phyloP scores from a whole-genome alignment of 2,797 vertebrate genomes.

The Dromococcyx pavoninus region DNA sequence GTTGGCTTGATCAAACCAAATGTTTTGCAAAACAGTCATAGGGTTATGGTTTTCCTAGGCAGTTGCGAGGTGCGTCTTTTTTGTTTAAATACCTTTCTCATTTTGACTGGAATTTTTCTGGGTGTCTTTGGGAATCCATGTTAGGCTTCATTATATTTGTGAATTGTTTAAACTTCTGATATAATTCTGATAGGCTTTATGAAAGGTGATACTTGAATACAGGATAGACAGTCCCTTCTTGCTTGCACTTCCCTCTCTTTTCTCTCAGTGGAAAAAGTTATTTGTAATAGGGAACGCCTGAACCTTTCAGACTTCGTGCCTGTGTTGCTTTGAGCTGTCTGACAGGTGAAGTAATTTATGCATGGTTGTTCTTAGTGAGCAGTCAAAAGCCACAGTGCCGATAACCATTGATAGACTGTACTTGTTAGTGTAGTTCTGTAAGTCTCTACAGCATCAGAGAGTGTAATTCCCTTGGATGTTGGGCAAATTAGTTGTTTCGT shows the following conservation, averaged over 20 bases:
- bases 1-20: not conserved
- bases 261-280: not conserved
- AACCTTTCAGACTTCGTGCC: conserved; percentile 20
- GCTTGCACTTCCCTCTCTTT: not conserved
- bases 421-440: conserved; percentile 45
- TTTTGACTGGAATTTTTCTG: conserved; percentile 13
- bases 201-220: not conserved
- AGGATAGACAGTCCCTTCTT: not conserved
- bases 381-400: conserved; percentile 55
- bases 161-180: not conserved
- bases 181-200: not conserved
- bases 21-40: not conserved
- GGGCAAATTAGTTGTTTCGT: conserved; percentile 49
- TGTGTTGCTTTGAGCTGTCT: conserved; percentile 44
- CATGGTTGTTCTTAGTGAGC: conserved; percentile 50
- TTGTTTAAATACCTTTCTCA: not conserved
- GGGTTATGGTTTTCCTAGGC: conserved; percentile 1
- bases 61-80: not conserved
- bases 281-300: not conserved
- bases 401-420: conserved; percentile 62
- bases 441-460: conserved; percentile 26
- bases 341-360: conserved; percentile 58
- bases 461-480: conserved; percentile 36
- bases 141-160: not conserved
- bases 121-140: not conserved